Conservation (phyloP, 1,140 invertebrate genomes). For the Archegozetes longisetosus region DNA sequence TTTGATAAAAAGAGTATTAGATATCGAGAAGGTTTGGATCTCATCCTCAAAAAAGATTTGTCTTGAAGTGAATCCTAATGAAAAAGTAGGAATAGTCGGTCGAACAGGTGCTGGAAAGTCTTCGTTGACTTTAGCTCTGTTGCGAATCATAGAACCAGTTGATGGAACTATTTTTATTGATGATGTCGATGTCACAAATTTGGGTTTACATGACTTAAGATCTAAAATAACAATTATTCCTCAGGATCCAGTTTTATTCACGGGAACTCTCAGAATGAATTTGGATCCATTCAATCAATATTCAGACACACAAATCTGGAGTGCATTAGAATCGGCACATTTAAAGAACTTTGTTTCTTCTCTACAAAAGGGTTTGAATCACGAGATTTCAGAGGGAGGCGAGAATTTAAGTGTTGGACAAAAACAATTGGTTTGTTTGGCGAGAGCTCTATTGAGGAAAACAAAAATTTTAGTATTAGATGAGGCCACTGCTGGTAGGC, state of each 20-base stretch:
- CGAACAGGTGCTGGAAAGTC: conserved; percentile 42
- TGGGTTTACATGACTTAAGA: conserved; percentile 52
- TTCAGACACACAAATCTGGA: conserved; percentile 56
- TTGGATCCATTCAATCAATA: conserved; percentile 57
- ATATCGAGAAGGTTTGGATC: conserved; percentile 59
- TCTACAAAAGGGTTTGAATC: conserved; percentile 25
- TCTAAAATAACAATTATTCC: conserved; percentile 75
- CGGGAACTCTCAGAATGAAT: conserved; percentile 70
- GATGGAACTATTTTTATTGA: conserved; percentile 60
- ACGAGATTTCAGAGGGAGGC: conserved; percentile 27
- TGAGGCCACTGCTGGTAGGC: conserved; percentile 34
- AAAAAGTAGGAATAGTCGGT: conserved; percentile 57
- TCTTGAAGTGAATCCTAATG: conserved; percentile 52
- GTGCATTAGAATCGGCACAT: conserved; percentile 57
- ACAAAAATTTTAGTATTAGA: conserved; percentile 40
- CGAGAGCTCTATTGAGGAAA: conserved; percentile 35
- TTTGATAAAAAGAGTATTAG: conserved; percentile 60
- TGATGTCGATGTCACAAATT: conserved; percentile 52
- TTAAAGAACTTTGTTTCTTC: conserved; percentile 44
- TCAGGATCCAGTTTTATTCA: conserved; percentile 84
- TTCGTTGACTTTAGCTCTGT: conserved; percentile 26
- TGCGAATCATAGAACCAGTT: conserved; percentile 50
- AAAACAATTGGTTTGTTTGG: conserved; percentile 37
- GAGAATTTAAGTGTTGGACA: conserved; percentile 39
- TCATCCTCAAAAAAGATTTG: conserved; percentile 55